A percentile compares a stretch with the other conserved stretches of the same genome.
Evolutionary conservation across 1,140 invertebrate species (phyloP).

Genomic region (Periplaneta americana): DNA sequence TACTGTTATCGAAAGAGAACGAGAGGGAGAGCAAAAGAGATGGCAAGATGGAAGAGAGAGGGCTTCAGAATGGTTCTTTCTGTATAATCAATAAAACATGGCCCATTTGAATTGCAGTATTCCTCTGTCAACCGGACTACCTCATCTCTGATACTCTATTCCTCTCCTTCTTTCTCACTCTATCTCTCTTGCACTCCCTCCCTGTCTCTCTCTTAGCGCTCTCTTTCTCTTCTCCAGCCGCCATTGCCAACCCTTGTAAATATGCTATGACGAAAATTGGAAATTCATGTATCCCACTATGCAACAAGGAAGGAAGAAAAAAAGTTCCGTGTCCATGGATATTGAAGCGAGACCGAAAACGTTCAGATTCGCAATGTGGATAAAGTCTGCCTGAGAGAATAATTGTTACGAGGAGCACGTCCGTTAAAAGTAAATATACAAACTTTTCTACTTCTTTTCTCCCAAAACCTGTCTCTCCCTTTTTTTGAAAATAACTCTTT

Average conservation of each 20-base stretch:
- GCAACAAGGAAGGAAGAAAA: neutral
- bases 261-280: constrained; percentile 17
- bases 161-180: neutral
- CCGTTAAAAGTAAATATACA: neutral
- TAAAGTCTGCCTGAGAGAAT: neutral
- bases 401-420: neutral
- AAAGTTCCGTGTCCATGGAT: constrained; percentile 7
- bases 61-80: constrained; percentile 6
- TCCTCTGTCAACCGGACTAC: neutral
- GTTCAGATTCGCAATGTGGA: neutral
- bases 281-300: constrained; percentile 12
- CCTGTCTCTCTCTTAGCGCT: neutral
- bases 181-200: neutral
- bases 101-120: constrained; percentile 19
- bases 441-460: neutral
- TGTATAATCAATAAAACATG: constrained; percentile 22
- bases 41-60: constrained; percentile 3
- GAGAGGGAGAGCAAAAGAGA: constrained; percentile 13
- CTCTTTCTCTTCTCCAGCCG: neutral
- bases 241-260: constrained; percentile 1
- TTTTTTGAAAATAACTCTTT: neutral
- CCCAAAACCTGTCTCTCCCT: neutral
- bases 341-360: neutral
- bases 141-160: neutral
- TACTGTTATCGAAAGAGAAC: neutral